phyloP scores from a whole-genome alignment of 1,140 invertebrate species.

The Aphelinus certus region DNA sequence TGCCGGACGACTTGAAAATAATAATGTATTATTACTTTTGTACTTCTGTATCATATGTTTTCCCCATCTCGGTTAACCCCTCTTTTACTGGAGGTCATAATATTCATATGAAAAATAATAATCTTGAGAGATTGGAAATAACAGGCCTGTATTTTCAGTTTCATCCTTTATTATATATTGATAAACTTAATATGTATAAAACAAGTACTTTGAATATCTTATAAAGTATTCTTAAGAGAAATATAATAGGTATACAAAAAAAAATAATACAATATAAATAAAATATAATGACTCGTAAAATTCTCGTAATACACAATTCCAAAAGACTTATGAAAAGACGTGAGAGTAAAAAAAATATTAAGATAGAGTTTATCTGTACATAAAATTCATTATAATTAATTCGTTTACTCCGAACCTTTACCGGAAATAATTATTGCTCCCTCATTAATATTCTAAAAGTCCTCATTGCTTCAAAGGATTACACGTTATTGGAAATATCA shows the following conservation, averaged over 20 bases:
- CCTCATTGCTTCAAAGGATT: too few species aligned
- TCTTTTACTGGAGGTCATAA: too few species aligned
- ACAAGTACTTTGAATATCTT: slow-evolving; percentile 24
- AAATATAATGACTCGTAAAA: slow-evolving; percentile 24
- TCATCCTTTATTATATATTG: slow-evolving; percentile 21
- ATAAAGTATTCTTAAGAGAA: slow-evolving; percentile 9
- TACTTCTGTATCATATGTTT: too few species aligned
- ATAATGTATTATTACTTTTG: background rate
- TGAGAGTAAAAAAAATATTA: background rate
- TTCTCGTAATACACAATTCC: slow-evolving; percentile 8
- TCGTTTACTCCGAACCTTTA: too few species aligned
- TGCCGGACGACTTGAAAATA: slow-evolving; percentile 16
- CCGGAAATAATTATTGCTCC: too few species aligned
- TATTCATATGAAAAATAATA: too few species aligned
- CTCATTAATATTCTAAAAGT: too few species aligned
- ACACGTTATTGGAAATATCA: too few species aligned
- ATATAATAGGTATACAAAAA: slow-evolving; percentile 15
- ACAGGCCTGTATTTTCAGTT: background rate
- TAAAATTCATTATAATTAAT: too few species aligned
- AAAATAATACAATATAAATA: slow-evolving; percentile 16
- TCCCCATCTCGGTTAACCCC: too few species aligned
- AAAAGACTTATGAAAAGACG: background rate
- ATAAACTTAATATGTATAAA: slow-evolving; percentile 28
- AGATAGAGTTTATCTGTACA: too few species aligned
- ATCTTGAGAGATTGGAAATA: too few species aligned